Evolutionary conservation across 2,113 vertebrate genomes (phyloP).

Genomic region (Cisticola juncidis): DNA sequence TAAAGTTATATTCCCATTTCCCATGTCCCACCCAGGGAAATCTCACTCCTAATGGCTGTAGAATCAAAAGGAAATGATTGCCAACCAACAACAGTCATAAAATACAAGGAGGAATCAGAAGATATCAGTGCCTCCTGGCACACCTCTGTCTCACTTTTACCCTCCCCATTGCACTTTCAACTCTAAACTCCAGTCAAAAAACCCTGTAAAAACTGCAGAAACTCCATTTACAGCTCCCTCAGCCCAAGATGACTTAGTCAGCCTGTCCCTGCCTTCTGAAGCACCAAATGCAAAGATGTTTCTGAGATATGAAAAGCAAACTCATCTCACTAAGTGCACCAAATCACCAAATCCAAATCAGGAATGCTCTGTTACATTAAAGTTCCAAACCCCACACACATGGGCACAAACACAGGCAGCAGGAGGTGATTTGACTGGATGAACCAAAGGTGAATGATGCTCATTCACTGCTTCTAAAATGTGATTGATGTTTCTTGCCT

Average conservation of each 20-base stretch:
- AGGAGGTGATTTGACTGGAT: background rate
- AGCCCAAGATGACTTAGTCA: background rate
- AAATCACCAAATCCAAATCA: background rate
- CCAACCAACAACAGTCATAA: background rate
- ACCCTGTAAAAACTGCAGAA: background rate
- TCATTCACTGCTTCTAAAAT: background rate
- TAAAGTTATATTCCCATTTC: background rate
- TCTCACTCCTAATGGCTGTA: background rate
- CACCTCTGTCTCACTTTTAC: background rate
- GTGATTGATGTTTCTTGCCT: background rate
- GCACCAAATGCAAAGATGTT: background rate
- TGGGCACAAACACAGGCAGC: background rate
- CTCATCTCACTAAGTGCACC: background rate
- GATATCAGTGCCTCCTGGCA: background rate
- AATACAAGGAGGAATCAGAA: background rate
- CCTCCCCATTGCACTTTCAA: background rate
- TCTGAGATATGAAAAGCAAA: background rate
- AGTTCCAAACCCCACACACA: background rate
- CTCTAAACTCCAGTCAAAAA: background rate
- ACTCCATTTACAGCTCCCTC: background rate
- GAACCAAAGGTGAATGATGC: background rate
- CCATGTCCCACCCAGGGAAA: background rate
- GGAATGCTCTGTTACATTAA: rapidly evolving
- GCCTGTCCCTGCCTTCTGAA: background rate
- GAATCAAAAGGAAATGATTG: background rate